Percentiles rank a stretch among this genome's conserved stretches.
phyloP scores from a whole-genome alignment of 2,113 vertebrate species.

The Pteronura brasiliensis region DNA sequence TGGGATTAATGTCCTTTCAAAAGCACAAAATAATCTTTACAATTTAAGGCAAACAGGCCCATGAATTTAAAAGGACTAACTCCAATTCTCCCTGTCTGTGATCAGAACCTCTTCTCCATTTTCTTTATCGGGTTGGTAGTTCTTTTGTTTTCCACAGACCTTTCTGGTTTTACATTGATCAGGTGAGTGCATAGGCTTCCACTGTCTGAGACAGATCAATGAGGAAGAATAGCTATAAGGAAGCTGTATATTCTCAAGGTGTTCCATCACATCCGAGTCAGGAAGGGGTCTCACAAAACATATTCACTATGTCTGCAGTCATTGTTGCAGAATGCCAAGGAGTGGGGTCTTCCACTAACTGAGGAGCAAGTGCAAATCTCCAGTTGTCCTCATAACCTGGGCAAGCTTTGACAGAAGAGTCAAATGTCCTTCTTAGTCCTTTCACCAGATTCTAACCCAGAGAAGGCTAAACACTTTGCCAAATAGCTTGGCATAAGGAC shows the following conservation, averaged over 20 bases:
- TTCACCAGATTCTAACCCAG: background rate
- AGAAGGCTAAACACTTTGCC: background rate
- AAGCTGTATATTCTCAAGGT: background rate
- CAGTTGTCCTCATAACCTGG: background rate
- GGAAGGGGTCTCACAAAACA: background rate
- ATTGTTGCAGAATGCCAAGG: background rate
- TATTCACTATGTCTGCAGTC: background rate
- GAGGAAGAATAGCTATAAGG: background rate
- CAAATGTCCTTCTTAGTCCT: background rate
- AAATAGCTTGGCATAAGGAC: background rate
- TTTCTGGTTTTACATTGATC: background rate
- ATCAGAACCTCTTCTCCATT: background rate
- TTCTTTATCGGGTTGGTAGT: background rate
- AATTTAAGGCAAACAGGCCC: slow-evolving; percentile 36
- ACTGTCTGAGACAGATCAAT: background rate
- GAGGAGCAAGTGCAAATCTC: background rate
- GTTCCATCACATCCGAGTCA: background rate
- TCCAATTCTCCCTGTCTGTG: background rate
- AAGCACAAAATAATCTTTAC: slow-evolving; percentile 56
- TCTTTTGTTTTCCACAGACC: background rate
- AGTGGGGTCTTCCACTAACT: background rate
- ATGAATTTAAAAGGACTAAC: background rate
- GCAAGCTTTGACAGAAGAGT: background rate
- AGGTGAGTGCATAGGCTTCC: background rate
- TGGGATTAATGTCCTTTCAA: slow-evolving; percentile 55